Base-by-base conservation (phyloP, 2,797 vertebrate species). In the Urophycis tenuis region DNA sequence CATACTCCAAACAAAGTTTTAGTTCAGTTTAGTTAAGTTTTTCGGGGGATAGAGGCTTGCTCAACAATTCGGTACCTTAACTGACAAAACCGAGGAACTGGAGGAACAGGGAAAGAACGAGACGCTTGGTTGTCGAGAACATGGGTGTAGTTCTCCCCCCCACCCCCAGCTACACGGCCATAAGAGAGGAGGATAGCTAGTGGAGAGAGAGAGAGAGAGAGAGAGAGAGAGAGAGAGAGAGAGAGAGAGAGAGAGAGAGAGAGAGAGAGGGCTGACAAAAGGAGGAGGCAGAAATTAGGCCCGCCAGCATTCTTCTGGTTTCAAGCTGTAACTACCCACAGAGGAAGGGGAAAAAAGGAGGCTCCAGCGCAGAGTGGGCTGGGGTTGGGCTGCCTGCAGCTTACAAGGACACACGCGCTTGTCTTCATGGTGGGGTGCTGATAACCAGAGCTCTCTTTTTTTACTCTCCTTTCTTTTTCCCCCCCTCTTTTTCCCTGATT, bases 251-350 rank as follows among this genome's bases (percentile, higher is more conserved):
- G 87, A 91, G 87, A 90, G 87, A 87, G 88, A 90, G 87, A 90
- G 86, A 90, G 87, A 87, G 88, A 91, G 89, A 91, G 88, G 90
- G 87, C 89, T 91, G 88, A 93, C 90, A 93, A 92, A 93, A 92
- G 91, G 92, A 92, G 92, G 92, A 92, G 92, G 93, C 53, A 90
- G 96, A 95, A 95, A 95, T 94, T 92, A 94, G 94, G 93, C 95
- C 94, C 93, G 93, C 94, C 96, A 95, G 95, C 95, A 95, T 96
- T 97, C 96, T 96, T 97, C 94, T 95, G 95, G 95, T 95, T 96
- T 95, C 95, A 97, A 96, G 95, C 95, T 94, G 95, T 95, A 93
- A 95, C 93, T 93, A 94, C 93, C 92, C 83, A 60, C 53, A 25
- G 53, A 25, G 53, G 53, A 60, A 25, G 53, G 39, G 39, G 33